A percentile compares a stretch with the other conserved stretches of the same genome.
Conservation (phyloP, 2,888 invertebrate species). For the Eurois occulta region DNA sequence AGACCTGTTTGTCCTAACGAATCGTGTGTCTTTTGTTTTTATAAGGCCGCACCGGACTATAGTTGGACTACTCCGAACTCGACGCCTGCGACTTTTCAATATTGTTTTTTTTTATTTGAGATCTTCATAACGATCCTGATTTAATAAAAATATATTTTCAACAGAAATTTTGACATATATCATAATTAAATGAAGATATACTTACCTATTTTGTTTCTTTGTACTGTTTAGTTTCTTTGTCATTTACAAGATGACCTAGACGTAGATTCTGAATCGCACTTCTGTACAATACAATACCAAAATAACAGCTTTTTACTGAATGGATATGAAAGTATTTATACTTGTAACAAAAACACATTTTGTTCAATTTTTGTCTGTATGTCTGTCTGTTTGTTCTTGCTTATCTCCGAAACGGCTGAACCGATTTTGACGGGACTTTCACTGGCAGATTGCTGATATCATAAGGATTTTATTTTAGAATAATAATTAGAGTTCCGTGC, state of each 20-base stretch:
- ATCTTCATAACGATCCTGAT: background rate
- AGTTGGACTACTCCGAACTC: conserved; percentile 22
- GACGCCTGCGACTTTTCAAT: background rate
- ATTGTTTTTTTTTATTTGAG: background rate
- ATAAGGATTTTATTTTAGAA: too few relatives aligned
- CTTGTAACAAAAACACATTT: too few relatives aligned
- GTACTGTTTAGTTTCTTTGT: background rate
- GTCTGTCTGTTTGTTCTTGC: too few relatives aligned
- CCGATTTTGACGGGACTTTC: too few relatives aligned
- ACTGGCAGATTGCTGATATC: too few relatives aligned
- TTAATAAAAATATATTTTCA: background rate
- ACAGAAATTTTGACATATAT: background rate
- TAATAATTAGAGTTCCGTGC: too few relatives aligned
- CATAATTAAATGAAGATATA: background rate
- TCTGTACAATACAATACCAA: too few relatives aligned
- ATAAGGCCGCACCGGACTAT: conserved; percentile 30
- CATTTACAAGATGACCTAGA: background rate
- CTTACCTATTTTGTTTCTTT: too few relatives aligned
- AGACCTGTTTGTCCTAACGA: conserved; percentile 30
- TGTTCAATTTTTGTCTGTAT: too few relatives aligned
- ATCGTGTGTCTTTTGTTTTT: conserved; percentile 51
- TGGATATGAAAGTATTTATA: too few relatives aligned
- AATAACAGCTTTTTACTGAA: too few relatives aligned
- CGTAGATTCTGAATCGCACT: background rate
- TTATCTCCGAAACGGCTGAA: too few relatives aligned